A percentile compares a stretch with the other conserved stretches of the same genome.
phyloP scores from a whole-genome alignment of 2,113 vertebrate species.

The Periophthalmodon schlosseri region DNA sequence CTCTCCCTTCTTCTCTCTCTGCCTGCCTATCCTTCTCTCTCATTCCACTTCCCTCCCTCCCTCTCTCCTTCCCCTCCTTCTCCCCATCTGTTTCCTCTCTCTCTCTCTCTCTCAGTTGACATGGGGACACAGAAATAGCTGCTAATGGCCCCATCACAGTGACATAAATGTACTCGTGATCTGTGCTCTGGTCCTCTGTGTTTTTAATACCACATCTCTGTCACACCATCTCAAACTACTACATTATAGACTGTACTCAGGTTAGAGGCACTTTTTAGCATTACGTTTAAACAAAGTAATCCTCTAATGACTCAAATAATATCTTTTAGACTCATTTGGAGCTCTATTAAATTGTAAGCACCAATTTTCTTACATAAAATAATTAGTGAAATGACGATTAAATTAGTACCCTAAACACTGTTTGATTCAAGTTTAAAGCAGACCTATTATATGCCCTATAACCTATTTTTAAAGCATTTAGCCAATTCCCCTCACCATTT shows the following conservation, averaged over 20 bases:
- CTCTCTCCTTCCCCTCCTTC: not conserved
- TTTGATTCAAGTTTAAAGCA: too few relatives aligned
- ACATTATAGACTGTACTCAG: not conserved
- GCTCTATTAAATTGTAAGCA: not conserved
- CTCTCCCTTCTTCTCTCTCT: not conserved
- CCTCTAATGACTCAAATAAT: not conserved
- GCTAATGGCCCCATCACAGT: constrained; percentile 19
- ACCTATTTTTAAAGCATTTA: too few relatives aligned
- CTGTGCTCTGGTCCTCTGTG: constrained; percentile 11
- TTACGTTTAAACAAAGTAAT: not conserved
- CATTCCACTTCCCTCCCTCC: not conserved
- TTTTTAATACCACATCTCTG: constrained; percentile 4
- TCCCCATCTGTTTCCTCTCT: not conserved
- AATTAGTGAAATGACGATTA: not conserved
- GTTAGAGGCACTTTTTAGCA: not conserved
- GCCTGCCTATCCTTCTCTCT: not conserved
- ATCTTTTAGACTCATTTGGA: not conserved
- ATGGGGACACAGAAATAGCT: not conserved
- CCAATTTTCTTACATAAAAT: not conserved
- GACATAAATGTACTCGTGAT: constrained; percentile 8
- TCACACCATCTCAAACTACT: too few relatives aligned
- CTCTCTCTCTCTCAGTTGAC: not conserved
- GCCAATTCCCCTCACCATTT: too few relatives aligned
- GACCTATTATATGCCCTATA: too few relatives aligned
- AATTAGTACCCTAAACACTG: not conserved